Percentiles rank a stretch among this genome's conserved stretches.
Evolutionary conservation across 1,140 invertebrate genomes (phyloP).

Genomic region (Papilio xuthus): DNA sequence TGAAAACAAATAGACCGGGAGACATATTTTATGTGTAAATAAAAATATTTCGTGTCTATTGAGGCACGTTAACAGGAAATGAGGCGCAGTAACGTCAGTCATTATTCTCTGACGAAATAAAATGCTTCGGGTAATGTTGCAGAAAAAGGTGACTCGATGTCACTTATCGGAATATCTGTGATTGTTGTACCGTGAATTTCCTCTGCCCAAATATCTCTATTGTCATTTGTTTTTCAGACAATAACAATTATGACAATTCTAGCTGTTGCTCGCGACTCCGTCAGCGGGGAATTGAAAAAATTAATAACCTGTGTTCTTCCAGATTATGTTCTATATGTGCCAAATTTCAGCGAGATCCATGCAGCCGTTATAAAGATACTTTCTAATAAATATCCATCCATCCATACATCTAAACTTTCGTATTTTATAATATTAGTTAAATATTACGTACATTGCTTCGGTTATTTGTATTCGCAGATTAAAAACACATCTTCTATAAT

Average conservation of each 20-base stretch:
- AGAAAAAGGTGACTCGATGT: slow-evolving; percentile 16
- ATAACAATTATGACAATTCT: background rate
- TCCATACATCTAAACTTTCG: no score
- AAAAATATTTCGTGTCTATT: slow-evolving; percentile 14
- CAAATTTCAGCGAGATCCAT: no score
- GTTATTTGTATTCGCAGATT: no score
- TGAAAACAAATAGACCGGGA: slow-evolving; percentile 3
- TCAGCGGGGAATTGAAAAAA: no score
- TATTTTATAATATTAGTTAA: no score
- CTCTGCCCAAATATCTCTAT: background rate
- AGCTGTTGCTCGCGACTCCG: no score
- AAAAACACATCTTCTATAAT: no score
- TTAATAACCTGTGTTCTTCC: no score
- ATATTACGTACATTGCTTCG: no score
- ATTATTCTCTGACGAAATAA: slow-evolving; percentile 11
- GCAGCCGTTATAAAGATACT: no score
- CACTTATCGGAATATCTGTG: slow-evolving; percentile 3
- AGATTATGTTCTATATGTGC: no score
- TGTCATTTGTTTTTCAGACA: background rate
- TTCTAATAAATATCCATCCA: no score
- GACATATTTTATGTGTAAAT: slow-evolving; percentile 6
- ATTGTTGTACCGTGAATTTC: background rate
- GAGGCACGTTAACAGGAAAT: slow-evolving; percentile 10
- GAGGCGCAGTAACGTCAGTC: slow-evolving; percentile 13
- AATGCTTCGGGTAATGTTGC: slow-evolving; percentile 1